Evolutionary conservation across 1,140 invertebrate genomes (phyloP).

Genomic region (Drosophila prosaltans): DNA sequence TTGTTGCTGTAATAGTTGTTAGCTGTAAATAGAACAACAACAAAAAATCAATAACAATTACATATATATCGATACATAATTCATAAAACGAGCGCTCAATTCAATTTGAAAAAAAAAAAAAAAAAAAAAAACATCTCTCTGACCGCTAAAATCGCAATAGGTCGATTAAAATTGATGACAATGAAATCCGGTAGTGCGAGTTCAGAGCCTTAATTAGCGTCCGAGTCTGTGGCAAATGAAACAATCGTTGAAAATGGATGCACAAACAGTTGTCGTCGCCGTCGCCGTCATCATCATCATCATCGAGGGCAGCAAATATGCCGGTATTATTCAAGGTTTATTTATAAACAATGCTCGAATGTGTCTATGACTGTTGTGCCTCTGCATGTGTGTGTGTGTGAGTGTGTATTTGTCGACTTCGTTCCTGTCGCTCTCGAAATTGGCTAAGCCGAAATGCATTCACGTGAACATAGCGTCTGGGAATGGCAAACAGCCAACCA

Average conservation of each 20-base stretch:
- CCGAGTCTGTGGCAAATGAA: conserved; percentile 26
- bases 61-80: conserved; percentile 2
- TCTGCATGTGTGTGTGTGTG: neutral
- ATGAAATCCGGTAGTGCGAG: conserved; percentile 9
- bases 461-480: conserved; percentile 58
- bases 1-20: conserved; percentile 9
- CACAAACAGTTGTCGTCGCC: neutral
- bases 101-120: neutral
- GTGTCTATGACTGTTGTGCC: conserved; percentile 21
- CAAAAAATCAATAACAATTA: conserved; percentile 23
- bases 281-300: neutral
- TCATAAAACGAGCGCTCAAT: conserved; percentile 3
- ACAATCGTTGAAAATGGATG: conserved; percentile 1
- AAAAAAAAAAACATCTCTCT: neutral
- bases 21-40: conserved; percentile 45
- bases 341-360: conserved; percentile 70
- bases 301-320: conserved; percentile 39
- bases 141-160: conserved; percentile 42
- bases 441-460: conserved; percentile 50
- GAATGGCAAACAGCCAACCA: conserved; percentile 54
- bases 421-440: conserved; percentile 18
- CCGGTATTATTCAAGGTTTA: conserved; percentile 70
- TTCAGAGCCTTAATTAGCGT: conserved; percentile 40
- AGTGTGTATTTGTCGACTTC: conserved; percentile 6
- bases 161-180: neutral